Conservation (phyloP, 2,888 invertebrate genomes). For the Teleiodes luculella region DNA sequence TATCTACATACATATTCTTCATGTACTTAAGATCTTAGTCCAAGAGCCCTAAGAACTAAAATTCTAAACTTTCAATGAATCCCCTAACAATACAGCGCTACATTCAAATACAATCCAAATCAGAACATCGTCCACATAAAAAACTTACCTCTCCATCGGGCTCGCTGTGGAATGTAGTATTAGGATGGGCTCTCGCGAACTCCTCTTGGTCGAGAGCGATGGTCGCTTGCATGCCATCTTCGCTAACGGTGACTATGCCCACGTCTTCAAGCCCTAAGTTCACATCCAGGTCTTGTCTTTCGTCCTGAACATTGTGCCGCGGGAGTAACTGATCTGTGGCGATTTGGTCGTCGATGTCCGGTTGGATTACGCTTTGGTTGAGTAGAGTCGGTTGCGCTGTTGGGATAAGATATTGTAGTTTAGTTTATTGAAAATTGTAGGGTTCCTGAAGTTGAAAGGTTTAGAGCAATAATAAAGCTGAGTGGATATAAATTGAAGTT, state of each 20-base stretch:
- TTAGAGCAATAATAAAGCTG: too few relatives aligned
- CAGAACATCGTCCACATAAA: too few relatives aligned
- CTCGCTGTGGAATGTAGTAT: constrained; percentile 73
- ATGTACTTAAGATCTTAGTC: too few relatives aligned
- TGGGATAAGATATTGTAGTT: background rate
- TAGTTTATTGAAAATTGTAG: constrained; percentile 2
- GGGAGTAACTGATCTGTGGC: constrained; percentile 59
- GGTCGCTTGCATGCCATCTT: constrained; percentile 57
- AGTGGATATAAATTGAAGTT: too few relatives aligned
- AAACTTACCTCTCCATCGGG: constrained; percentile 55
- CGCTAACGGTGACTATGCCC: constrained; percentile 67
- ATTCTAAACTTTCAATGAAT: too few relatives aligned
- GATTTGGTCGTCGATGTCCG: constrained; percentile 68
- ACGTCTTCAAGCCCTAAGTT: constrained; percentile 58
- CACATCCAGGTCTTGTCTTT: constrained; percentile 46
- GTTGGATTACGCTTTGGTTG: constrained; percentile 52
- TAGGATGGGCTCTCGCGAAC: constrained; percentile 70
- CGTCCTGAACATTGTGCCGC: constrained; percentile 22
- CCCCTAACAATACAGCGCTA: too few relatives aligned
- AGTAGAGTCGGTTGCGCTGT: constrained; percentile 58
- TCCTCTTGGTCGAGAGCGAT: constrained; percentile 68
- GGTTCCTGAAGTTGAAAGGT: too few relatives aligned
- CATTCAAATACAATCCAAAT: too few relatives aligned
- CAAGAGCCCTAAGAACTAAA: too few relatives aligned
- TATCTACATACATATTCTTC: too few relatives aligned